Base-by-base conservation (phyloP, 2,888 invertebrate species). In the Andricus quercusramuli region DNA sequence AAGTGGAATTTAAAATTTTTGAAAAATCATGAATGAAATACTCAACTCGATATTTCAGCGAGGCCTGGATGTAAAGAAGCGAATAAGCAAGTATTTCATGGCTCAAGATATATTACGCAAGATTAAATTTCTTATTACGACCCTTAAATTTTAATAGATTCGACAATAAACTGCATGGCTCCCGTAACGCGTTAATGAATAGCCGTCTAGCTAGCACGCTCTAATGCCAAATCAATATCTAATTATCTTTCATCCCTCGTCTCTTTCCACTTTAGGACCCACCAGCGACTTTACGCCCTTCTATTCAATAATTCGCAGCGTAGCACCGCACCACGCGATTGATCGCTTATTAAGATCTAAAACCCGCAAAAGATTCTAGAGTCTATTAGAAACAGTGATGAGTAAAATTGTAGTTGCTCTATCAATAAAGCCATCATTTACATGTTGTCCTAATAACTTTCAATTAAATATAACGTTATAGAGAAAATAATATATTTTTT, bases 191-290 rank as follows among this genome's bases (percentile, higher is more conserved):
- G 85, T 86, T 87, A 89, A 89, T 87, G 87, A 88, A 86, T 87
- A 83, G 86, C 80, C 86, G 83, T 84, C 86, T 80, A 56, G 51
- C 51, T 74, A 56, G 77, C 78, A 76, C 81, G 80, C 83, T 81
- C 88, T 90, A 91, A 91, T 90, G 90, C 85, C 85, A 90, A 91
- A 90, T 91, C 91, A 88, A 91, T 91, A 91, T 87, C 87, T 89
- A 90, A 91, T 91, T 91, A 90, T 88, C 90, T 85, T 83, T 85
- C 83, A 83, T 82, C 83, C 66, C 74, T 66, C 78, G 44, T 20
- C 32, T 37, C 44, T 68, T 64, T 78, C 82, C 78, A 37, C 78
- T 62, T 41, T 81, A 20, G 66, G 65, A 77, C 77, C 64, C 77
- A 62, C 64, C 77, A 64, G 64, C 64, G 77, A 65, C 64, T 65